Evolutionary conservation across 2,888 invertebrate genomes (phyloP), one percentile per base, ranked within the genome.

Genomic region (Cephus nigrinus): DNA sequence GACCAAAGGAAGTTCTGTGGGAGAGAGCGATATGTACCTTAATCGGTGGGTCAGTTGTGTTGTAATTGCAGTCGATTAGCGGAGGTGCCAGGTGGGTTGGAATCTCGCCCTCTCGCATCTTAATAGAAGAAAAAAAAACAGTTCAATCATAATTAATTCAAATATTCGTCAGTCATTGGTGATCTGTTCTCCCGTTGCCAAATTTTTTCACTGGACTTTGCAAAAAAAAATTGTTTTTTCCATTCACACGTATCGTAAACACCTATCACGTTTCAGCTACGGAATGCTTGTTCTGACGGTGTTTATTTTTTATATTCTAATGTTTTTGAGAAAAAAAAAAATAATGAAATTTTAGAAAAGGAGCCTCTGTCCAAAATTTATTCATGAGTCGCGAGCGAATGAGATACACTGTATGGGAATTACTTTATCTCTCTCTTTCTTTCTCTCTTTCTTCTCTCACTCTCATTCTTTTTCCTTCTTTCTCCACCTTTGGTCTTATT

Each of bases 1-100:
- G 84, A 86, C 82, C 84, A 81, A 87, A 86, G 84, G 80, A 86
- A 83, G 80, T 86, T 86, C 82, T 80, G 77, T 86, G 84, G 84
- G 80, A 84, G 82, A 82, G 78, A 82, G 82, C 82, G 80, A 79
- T 79, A 69, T 40, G 69, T 31, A 32, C 55, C 78, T 75, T 75
- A 75, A 75, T 75, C 75, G 75, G 75, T 75, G 34, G 75, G 75
- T 75, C 77, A 69, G 71, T 77, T 71, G 74, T 35, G 40, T 40
- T 40, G 40, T 40, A 75, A 68, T 75, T 71, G 69, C 34, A 32
- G 72, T 79, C 74, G 77, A 34, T 40, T 77, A 80, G 74, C 78
- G 81, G 81, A 81, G 82, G 80, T 85, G 85, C 82, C 84, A 86
- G 86, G 81, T 85, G 86, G 86, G 82, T 87, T 82, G 74, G 71